Base-by-base conservation (phyloP, 2,113 vertebrate genomes). In the Oreotrochilus melanogaster region DNA sequence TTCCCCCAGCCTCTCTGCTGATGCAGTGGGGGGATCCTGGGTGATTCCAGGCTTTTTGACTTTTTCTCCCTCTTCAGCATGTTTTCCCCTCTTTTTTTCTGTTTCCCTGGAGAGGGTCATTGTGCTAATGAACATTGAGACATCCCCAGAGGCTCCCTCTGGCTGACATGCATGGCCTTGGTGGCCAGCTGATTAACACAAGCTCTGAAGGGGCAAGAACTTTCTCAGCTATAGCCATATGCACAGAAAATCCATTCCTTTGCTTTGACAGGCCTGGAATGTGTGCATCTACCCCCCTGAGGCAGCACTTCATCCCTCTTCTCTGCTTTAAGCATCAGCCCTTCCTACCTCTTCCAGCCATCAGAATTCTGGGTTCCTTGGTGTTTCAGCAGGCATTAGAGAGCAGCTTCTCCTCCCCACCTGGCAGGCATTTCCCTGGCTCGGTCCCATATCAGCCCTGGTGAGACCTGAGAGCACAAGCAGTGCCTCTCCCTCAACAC, bases 141-240 rank as follows among this genome's bases (percentile, higher is more conserved):
- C 43, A 58, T 86, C 82, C 61, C 65, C 60, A 42, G 56, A 39
- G 58, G 31, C 51, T 56, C 65, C 28, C 47, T 78, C 56, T 58
- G 69, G 43, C 60, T 78, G 65, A 93, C 33, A 23, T 28, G 9
- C 69, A 21, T 28, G 85, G 65, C 56, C 78, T 86, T 79, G 81
- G 61, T 78, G 82, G 90, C 6, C 10, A 75, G 74, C 85, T 95
- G 66, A 73, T 96, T 95, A 96, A 88, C 10, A 11, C 35, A 74
- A 35, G 24, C 39, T 86, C 62, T 67, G 67, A 67, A 93, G 39
- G 72, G 80, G 28, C 18, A 57, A 56, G 39, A 6, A 24, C 93
- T 90, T 89, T 83, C 74, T 79, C 53, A 78, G 54, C 62, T 71
- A 39, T 4, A 65, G 39, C 21, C 0, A 0, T 43, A 33, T 31